phyloP scores from a whole-genome alignment of 2,888 invertebrate species.

The Heteromyza rotundicornis region DNA sequence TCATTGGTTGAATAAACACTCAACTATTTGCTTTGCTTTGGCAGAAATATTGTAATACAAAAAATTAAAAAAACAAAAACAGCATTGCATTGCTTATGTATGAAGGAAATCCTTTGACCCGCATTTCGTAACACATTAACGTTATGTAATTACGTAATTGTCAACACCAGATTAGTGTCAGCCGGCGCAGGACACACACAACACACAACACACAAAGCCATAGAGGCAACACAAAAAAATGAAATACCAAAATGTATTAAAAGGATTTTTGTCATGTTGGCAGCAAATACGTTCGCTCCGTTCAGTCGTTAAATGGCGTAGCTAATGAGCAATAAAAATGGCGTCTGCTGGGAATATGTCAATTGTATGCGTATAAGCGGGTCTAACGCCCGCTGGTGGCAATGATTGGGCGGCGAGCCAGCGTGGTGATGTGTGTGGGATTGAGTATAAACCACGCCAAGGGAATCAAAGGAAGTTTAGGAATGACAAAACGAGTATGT shows the following conservation, averaged over 20 bases:
- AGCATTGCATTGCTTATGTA: too few species aligned
- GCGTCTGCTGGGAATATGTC: neutral
- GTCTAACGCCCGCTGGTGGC: too few species aligned
- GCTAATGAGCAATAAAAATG: constrained; percentile 15
- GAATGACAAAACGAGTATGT: too few species aligned
- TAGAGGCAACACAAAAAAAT: too few species aligned
- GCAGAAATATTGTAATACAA: neutral
- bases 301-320: constrained; percentile 11
- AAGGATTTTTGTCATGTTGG: neutral
- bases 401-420: too few species aligned
- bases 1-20: neutral
- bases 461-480: too few species aligned
- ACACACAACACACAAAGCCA: too few species aligned
- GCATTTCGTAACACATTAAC: constrained; percentile 1
- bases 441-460: too few species aligned
- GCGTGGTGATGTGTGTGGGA: too few species aligned
- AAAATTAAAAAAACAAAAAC: neutral
- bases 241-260: too few species aligned
- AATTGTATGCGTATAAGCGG: too few species aligned
- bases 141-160: constrained; percentile 11
- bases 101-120: constrained; percentile 8
- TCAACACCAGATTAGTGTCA: constrained; percentile 4
- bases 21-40: neutral
- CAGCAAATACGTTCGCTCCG: neutral
- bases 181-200: too few species aligned